These are phyloP conservation scores for Hyposmocoma kahamanoa DNA, from an alignment of 1,140 invertebrate species.

Conservation along the genomic window DNA sequence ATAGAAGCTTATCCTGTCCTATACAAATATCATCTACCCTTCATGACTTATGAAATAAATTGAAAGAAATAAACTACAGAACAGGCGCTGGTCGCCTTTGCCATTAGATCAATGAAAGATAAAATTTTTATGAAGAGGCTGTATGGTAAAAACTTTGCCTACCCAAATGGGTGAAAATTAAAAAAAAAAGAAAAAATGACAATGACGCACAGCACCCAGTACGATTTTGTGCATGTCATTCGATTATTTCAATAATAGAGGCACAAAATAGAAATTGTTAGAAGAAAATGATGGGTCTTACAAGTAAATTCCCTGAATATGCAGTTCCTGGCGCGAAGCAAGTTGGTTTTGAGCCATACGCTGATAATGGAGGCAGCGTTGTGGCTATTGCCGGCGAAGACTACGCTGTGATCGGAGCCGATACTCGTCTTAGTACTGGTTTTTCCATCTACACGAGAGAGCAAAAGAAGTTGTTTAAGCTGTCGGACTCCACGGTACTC, in stretches of 20 bases:
- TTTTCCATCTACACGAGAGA: slow-evolving; percentile 92
- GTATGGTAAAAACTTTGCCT: no score
- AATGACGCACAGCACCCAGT: neutral
- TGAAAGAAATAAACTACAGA: no score
- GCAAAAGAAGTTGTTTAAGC: slow-evolving; percentile 87
- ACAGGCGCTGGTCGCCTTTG: no score
- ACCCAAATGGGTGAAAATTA: no score
- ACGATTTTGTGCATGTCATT: slow-evolving; percentile 37
- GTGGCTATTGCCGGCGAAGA: slow-evolving; percentile 95
- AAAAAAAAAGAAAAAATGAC: no score
- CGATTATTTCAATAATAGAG: slow-evolving; percentile 6
- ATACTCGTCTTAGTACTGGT: slow-evolving; percentile 94
- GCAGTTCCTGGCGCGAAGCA: slow-evolving; percentile 75
- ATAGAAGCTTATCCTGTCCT: no score
- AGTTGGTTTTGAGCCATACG: slow-evolving; percentile 82
- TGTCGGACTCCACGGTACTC: slow-evolving; percentile 89
- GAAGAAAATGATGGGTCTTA: slow-evolving; percentile 47
- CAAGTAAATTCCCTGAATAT: slow-evolving; percentile 79
- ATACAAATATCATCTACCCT: no score
- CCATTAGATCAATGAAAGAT: no score
- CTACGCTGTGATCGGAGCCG: slow-evolving; percentile 89
- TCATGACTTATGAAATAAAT: no score
- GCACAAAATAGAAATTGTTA: neutral
- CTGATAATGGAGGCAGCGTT: slow-evolving; percentile 87
- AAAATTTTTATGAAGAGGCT: no score